Conservation (phyloP, 2,797 vertebrate species). For the Phyllotis vaccarum region DNA sequence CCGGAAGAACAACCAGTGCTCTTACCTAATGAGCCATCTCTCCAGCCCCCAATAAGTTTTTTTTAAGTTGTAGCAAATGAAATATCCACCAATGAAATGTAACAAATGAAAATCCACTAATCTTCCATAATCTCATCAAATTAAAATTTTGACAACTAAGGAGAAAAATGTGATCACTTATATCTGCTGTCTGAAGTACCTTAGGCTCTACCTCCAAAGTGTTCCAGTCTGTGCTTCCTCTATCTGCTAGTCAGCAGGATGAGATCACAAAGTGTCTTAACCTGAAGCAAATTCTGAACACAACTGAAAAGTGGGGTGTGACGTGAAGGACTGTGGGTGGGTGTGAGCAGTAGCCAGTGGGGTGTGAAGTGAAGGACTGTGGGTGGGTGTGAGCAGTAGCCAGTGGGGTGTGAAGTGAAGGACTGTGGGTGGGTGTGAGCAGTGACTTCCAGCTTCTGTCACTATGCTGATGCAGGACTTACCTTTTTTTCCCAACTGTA, state of each 20-base stretch:
- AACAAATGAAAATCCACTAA: neutral
- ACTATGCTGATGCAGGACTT: neutral
- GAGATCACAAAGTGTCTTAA: neutral
- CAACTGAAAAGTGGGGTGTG: neutral
- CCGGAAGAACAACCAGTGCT: neutral
- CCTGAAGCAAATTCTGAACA: neutral
- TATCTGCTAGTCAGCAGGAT: neutral
- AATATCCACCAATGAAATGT: neutral
- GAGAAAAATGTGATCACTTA: neutral
- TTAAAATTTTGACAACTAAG: conserved; percentile 20
- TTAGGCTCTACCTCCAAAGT: neutral
- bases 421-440: neutral
- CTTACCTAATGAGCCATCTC: neutral
- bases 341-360: neutral
- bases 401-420: neutral
- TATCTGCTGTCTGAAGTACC: neutral
- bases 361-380: neutral
- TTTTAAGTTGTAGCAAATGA: neutral
- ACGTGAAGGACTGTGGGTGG: neutral
- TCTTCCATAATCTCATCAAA: neutral
- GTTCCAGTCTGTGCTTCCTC: neutral
- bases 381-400: neutral
- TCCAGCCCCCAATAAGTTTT: neutral
- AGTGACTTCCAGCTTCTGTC: neutral
- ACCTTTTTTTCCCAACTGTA: conserved; percentile 72